Conservation (phyloP, 2,888 invertebrate genomes). For the Lomographa bimaculata region DNA sequence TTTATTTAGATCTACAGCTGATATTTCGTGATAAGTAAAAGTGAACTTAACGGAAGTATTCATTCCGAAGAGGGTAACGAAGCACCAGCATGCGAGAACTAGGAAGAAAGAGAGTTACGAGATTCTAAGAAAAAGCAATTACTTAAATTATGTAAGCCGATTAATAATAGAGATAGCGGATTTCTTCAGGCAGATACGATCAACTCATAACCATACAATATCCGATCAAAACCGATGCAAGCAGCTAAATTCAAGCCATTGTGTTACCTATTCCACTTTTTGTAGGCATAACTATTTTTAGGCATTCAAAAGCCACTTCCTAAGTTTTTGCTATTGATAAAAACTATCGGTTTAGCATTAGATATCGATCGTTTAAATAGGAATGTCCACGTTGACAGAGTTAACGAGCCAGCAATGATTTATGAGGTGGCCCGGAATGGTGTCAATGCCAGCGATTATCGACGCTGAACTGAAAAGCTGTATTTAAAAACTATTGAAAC, state of each 20-base stretch:
- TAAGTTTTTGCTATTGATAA: slow-evolving; percentile 35
- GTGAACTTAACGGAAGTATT: slow-evolving; percentile 52
- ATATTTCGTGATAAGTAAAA: slow-evolving; percentile 30
- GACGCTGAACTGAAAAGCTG: slow-evolving; percentile 29
- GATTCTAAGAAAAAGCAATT: slow-evolving; percentile 72
- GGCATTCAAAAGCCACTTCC: slow-evolving; percentile 37
- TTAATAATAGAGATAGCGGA: slow-evolving; percentile 63
- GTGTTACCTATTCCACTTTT: slow-evolving; percentile 9
- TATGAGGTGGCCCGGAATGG: slow-evolving; percentile 38
- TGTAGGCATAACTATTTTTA: slow-evolving; percentile 13
- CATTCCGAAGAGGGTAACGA: slow-evolving; percentile 37
- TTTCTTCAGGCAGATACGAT: slow-evolving; percentile 55
- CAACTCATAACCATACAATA: slow-evolving; percentile 29
- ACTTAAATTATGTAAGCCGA: slow-evolving; percentile 68
- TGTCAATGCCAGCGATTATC: slow-evolving; percentile 41
- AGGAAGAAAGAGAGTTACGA: slow-evolving; percentile 64
- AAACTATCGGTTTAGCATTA: slow-evolving; percentile 19
- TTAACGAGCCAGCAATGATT: slow-evolving; percentile 42
- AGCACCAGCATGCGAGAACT: slow-evolving; percentile 49
- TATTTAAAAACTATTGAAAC: slow-evolving; percentile 26
- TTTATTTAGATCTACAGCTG: slow-evolving; percentile 20
- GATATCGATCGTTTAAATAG: slow-evolving; percentile 32
- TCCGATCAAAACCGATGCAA: slow-evolving; percentile 20
- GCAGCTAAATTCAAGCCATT: slow-evolving; percentile 15
- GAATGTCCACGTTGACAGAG: slow-evolving; percentile 38